A percentile compares a stretch with the other conserved stretches of the same genome.
phyloP scores from a whole-genome alignment of 2,888 invertebrate genomes.

The Mythimna albipuncta region DNA sequence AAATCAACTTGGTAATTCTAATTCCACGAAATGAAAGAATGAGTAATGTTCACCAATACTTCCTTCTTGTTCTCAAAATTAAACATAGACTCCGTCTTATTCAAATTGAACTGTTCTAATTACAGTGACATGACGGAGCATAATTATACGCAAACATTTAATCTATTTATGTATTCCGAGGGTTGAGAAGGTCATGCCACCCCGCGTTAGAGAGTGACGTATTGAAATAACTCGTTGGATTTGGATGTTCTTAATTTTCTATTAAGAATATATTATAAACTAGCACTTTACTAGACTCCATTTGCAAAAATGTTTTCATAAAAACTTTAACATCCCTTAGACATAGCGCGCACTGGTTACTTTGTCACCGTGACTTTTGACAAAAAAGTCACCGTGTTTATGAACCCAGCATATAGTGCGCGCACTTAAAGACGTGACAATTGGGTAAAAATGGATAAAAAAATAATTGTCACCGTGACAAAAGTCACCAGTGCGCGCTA shows the following conservation, averaged over 20 bases:
- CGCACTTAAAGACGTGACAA: no score
- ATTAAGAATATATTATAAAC: background rate
- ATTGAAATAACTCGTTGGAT: constrained; percentile 4
- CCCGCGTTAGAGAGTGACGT: constrained; percentile 3
- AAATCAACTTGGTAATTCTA: constrained; percentile 2
- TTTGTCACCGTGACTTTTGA: no score
- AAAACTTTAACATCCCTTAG: no score
- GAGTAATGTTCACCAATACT: constrained; percentile 20
- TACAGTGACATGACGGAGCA: constrained; percentile 45
- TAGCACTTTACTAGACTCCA: no score
- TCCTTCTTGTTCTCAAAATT: constrained; percentile 17
- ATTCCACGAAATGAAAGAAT: constrained; percentile 29
- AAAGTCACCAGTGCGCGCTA: no score
- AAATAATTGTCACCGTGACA: no score
- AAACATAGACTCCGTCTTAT: constrained; percentile 31
- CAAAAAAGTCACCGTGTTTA: no score
- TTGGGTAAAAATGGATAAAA: no score
- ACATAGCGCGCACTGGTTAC: no score
- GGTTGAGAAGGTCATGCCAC: constrained; percentile 19
- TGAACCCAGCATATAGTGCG: no score
- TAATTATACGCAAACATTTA: constrained; percentile 55
- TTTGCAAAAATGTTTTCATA: no score
- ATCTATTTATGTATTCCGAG: constrained; percentile 47
- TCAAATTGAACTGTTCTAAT: constrained; percentile 44
- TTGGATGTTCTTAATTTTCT: background rate